Evolutionary conservation across 2,888 invertebrate species (phyloP), one percentile per base, ranked within the genome.

Genomic region (Spatulosminthurus flaviceps): DNA sequence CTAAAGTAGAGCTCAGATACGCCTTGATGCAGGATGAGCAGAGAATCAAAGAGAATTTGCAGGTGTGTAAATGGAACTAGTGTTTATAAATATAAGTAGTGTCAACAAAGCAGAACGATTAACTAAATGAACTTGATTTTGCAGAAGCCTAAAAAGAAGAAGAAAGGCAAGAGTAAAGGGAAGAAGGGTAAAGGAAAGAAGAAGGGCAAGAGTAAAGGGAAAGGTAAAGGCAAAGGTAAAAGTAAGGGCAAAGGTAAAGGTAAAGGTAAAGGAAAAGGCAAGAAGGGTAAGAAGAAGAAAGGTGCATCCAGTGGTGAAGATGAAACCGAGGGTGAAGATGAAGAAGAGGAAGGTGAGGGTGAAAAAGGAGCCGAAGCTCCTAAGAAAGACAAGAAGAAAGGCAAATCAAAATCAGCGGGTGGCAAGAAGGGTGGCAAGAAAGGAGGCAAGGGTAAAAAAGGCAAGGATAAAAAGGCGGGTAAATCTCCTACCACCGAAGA

Each of bases 21-120:
- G 60, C 43, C 1, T 0, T 43, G 28, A 80, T 76, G 79, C 9
- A 28, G n/a, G 80, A 80, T 7, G 77, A 70, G 26, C 11, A 21
- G 1, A 43, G 64, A 70, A 11, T 42, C 0, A 76, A 71, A 42
- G 42, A 69, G 19, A 21, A 70, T 0, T 16, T 26, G 34, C 28
- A 51, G 24, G 61, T 22, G 26, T 16, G 22, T 28, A 51, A 22
- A 11, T 60, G 21, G 72, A 22, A 41, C n/a, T 7, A 43, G n/a
- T 0, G 43, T 66, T 64, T 16, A 26, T 26, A 28, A n/a, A n/a
- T 51, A 19, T 42, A 1, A n/a, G 42, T 43, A 16, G 16, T 69
- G 1, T 16, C 5, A 7, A 29, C 29, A 9, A n/a, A 28, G 9
- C 26, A 22, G 1, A 29, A 13, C 29, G 19, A 19, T 19, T 29